Conservation (phyloP, 2,797 vertebrate species). For the Pangasius macronema region DNA sequence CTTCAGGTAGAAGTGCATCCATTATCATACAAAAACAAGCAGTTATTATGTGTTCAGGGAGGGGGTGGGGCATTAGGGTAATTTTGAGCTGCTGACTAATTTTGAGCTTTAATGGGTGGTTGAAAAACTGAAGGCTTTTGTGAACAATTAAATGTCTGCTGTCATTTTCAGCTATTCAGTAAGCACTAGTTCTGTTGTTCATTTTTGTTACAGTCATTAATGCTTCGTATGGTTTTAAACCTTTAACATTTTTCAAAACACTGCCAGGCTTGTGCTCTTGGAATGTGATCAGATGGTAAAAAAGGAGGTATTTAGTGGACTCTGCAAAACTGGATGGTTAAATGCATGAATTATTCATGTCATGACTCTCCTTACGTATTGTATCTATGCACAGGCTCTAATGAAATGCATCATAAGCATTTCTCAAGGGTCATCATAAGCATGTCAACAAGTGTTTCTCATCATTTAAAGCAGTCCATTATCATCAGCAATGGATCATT, state of each 20-base stretch:
- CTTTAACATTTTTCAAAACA: not conserved
- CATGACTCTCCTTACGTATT: not conserved
- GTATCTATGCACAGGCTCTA: not conserved
- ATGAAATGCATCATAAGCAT: conserved; percentile 1
- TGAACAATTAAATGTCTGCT: conserved; percentile 32
- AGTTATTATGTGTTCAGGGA: conserved; percentile 11
- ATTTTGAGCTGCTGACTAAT: conserved; percentile 30
- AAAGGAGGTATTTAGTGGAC: conserved; percentile 1
- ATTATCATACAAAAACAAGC: conserved; percentile 40
- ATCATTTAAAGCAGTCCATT: not conserved
- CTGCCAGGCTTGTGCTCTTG: not conserved
- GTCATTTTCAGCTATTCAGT: conserved; percentile 17
- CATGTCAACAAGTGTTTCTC: not conserved
- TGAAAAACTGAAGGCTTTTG: conserved; percentile 23
- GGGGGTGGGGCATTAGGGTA: not conserved
- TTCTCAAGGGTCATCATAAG: not conserved
- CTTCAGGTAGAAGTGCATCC: conserved; percentile 31
- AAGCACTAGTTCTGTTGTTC: conserved; percentile 4
- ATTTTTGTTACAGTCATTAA: conserved; percentile 7
- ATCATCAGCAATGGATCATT: not conserved
- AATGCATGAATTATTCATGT: conserved; percentile 9
- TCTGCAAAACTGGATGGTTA: not conserved
- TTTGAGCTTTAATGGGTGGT: conserved; percentile 27
- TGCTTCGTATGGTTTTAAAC: not conserved
- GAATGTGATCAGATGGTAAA: conserved; percentile 14